Evolutionary conservation across 2,113 vertebrate genomes (phyloP), one percentile per base, ranked within the genome.

Genomic region (Cyanoderma ruficeps): DNA sequence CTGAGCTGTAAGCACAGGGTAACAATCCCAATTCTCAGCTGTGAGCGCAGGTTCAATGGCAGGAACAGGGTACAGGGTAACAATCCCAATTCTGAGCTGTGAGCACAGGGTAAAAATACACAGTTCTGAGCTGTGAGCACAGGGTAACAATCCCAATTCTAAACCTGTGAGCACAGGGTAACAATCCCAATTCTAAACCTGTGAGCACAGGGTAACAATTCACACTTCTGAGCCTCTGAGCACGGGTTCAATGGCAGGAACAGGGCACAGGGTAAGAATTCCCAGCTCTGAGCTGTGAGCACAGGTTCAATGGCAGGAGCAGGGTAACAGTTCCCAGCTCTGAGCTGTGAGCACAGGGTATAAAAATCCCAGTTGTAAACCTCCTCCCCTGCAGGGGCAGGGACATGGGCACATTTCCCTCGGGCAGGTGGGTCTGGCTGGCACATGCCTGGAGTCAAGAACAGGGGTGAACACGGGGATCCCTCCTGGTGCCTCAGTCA

Each of bases 361-460:
- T 39, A 39, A 35, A 23, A 13, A 20, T 5, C 14, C 30, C 3
- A 3, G 1, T 57, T 39, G 15, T 42, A 39, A 30, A 3, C 17
- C 3, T 6, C 22, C 19, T 1, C 3, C 46, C 23, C 57, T 56
- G 42, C 81, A 33, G 21, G 37, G 50, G 15, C 9, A 2, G 3
- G 9, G 4, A 1, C 2, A 17, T 3, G 4, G 1, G 0, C 13
- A 8, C 53, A 2, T 47, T 64, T 42, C 27, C 46, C 23, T 9
- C n/a, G 24, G 22, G 1, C 42, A 50, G 52, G 16, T 23, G 49
- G 12, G 10, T 35, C 31, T 56, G 81, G 39, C 63, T 60, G 60
- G 52, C 33, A 24, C 24, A 1, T 16, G 35, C 24, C 68, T 37
- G 30, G 20, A 49, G 25, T 23, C 35, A 28, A 56, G 82, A 50